Percentiles rank a stretch among this genome's conserved stretches.
These are phyloP conservation scores for Apodemia duryi DNA, from an alignment of 2,888 invertebrate genomes.

Conservation along the genomic window DNA sequence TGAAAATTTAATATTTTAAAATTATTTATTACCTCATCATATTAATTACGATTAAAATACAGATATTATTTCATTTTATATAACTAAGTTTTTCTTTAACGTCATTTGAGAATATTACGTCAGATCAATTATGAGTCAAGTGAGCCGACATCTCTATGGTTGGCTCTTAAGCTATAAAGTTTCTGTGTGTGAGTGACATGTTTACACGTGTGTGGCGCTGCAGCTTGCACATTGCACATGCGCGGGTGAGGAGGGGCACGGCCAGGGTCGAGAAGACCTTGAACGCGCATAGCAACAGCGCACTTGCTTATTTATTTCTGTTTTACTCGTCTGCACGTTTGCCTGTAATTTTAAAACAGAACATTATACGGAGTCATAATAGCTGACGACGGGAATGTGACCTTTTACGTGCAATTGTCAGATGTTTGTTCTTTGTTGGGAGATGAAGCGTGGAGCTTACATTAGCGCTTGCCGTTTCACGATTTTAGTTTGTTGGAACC, in stretches of 20 bases:
- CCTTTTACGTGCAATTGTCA: conserved; percentile 24
- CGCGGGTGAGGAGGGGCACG: conserved; percentile 43
- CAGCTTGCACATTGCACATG: conserved; percentile 27
- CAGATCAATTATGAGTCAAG: not conserved
- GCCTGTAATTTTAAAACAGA: conserved; percentile 58
- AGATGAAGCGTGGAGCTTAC: not conserved
- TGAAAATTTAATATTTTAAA: too few relatives aligned
- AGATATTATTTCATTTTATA: not conserved
- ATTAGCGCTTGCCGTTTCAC: not conserved
- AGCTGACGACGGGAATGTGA: conserved; percentile 36
- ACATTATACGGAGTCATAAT: conserved; percentile 60
- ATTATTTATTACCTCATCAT: too few relatives aligned
- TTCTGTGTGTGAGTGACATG: conserved; percentile 29
- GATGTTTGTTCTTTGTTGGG: conserved; percentile 22
- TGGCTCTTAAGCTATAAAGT: conserved; percentile 18
- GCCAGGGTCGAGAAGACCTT: conserved; percentile 70
- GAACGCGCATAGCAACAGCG: conserved; percentile 72
- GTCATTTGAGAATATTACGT: conserved; percentile 2
- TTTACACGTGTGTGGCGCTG: conserved; percentile 34
- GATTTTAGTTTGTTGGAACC: not conserved
- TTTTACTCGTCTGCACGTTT: conserved; percentile 64
- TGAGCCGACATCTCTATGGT: not conserved
- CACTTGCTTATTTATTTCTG: conserved; percentile 63
- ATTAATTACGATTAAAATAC: too few relatives aligned
- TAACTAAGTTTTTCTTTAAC: not conserved